Evolutionary conservation across 2,113 vertebrate genomes (phyloP).

Genomic region (Gambusia affinis): DNA sequence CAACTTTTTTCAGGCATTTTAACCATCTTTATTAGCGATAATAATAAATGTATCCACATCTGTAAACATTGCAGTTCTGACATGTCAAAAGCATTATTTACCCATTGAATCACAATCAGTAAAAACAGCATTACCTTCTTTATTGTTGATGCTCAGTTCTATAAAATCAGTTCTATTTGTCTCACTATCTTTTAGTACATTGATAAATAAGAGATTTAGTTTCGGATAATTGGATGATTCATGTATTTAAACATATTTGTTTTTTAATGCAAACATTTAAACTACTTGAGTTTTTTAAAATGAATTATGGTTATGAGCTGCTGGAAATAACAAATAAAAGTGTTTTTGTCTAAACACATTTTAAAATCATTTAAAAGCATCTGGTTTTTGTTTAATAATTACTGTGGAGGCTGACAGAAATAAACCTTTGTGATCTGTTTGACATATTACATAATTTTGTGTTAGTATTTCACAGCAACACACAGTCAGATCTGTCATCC

Average conservation of each 20-base stretch:
- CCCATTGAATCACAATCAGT: neutral
- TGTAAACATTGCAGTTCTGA: neutral
- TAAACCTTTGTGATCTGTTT: constrained; percentile 27
- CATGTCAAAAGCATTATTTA: neutral
- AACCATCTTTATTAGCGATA: neutral
- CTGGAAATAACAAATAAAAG: neutral
- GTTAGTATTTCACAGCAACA: constrained; percentile 64
- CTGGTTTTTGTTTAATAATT: constrained; percentile 2
- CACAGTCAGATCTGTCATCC: constrained; percentile 61
- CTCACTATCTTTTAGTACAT: neutral
- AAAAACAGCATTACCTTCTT: neutral
- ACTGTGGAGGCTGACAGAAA: constrained; percentile 1
- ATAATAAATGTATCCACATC: too few relatives aligned
- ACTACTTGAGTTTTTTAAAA: too few relatives aligned
- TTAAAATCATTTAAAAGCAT: constrained; percentile 1
- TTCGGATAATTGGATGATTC: neutral
- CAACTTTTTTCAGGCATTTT: neutral
- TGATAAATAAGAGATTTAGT: neutral
- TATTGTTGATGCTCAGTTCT: too few relatives aligned
- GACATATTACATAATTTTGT: constrained; percentile 59
- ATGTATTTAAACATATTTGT: neutral
- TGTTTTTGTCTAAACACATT: neutral
- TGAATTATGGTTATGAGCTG: neutral
- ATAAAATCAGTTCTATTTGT: too few relatives aligned
- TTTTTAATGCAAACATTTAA: neutral